A percentile compares a stretch with the other conserved stretches of the same genome.
Conservation (phyloP, 1,140 invertebrate genomes). For the Neomicropteryx cornuta region DNA sequence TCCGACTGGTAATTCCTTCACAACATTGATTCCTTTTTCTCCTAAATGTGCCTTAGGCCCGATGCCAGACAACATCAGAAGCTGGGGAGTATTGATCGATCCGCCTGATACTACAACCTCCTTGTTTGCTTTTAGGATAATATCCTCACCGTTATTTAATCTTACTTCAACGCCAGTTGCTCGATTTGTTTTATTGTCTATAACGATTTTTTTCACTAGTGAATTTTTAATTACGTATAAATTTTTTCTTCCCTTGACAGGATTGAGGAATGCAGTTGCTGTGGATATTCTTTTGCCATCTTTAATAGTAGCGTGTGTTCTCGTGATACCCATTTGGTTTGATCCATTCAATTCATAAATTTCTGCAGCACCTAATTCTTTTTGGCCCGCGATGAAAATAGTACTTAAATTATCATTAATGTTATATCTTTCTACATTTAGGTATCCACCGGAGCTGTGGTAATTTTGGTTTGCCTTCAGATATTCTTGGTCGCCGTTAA, state of each 20-base stretch:
- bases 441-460: slow-evolving; percentile 59
- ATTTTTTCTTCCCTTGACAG: slow-evolving; percentile 44
- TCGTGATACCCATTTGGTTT: slow-evolving; percentile 31
- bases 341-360: slow-evolving; percentile 41
- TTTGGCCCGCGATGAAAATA: slow-evolving; percentile 57
- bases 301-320: slow-evolving; percentile 27
- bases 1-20: slow-evolving; percentile 48
- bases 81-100: slow-evolving; percentile 53
- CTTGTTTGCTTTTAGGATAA: slow-evolving; percentile 39
- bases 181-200: slow-evolving; percentile 35
- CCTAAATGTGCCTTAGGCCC: slow-evolving; percentile 56
- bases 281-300: slow-evolving; percentile 33
- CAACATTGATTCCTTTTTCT: slow-evolving; percentile 44
- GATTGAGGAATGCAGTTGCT: slow-evolving; percentile 41
- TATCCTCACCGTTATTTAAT: slow-evolving; percentile 30
- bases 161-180: slow-evolving; percentile 47
- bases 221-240: slow-evolving; percentile 56
- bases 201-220: slow-evolving; percentile 47
- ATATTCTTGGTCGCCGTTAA: slow-evolving; percentile 51
- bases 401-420: slow-evolving; percentile 53
- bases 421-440: slow-evolving; percentile 62
- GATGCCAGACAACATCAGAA: slow-evolving; percentile 65
- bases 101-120: slow-evolving; percentile 61
- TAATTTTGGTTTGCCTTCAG: slow-evolving; percentile 31
- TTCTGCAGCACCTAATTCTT: slow-evolving; percentile 55